These are phyloP conservation scores for Lateolabrax maculatus DNA, from an alignment of 2,797 vertebrate genomes.

Conservation along the genomic window DNA sequence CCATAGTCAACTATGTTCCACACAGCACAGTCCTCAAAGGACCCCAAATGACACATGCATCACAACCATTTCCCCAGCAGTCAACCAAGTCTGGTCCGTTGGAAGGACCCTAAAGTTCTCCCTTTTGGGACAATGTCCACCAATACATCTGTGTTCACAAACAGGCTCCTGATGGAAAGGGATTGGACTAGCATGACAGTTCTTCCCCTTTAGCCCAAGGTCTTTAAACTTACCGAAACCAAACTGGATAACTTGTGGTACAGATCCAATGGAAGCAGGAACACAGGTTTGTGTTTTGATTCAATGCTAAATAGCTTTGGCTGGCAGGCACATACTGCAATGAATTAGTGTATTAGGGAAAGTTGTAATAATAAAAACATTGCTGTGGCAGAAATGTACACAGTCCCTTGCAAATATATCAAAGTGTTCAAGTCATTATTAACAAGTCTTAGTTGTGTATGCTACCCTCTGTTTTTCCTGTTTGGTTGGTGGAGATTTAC, in stretches of 20 bases:
- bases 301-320: constrained; percentile 16
- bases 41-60: constrained; percentile 35
- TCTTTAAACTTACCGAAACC: constrained; percentile 16
- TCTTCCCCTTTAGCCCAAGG: not conserved
- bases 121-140: constrained; percentile 13
- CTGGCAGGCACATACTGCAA: constrained; percentile 12
- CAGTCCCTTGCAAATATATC: constrained; percentile 19
- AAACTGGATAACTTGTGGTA: constrained; percentile 1
- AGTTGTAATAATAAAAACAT: constrained; percentile 15
- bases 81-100: constrained; percentile 16
- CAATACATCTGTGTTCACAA: constrained; percentile 13
- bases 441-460: not conserved
- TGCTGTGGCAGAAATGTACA: constrained; percentile 24
- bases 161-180: not conserved
- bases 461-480: not conserved
- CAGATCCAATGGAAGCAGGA: constrained; percentile 9
- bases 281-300: constrained; percentile 30
- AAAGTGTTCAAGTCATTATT: constrained; percentile 11
- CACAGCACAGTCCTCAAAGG: too few species aligned
- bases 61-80: constrained; percentile 21
- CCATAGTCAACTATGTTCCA: constrained; percentile 10
- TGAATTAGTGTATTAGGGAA: constrained; percentile 40
- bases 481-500: not conserved
- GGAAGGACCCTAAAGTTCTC: not conserved
- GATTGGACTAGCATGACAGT: constrained; percentile 14